A percentile compares a stretch with the other conserved stretches of the same genome.
Evolutionary conservation across 2,797 vertebrate species (phyloP).

Genomic region (Betta splendens): DNA sequence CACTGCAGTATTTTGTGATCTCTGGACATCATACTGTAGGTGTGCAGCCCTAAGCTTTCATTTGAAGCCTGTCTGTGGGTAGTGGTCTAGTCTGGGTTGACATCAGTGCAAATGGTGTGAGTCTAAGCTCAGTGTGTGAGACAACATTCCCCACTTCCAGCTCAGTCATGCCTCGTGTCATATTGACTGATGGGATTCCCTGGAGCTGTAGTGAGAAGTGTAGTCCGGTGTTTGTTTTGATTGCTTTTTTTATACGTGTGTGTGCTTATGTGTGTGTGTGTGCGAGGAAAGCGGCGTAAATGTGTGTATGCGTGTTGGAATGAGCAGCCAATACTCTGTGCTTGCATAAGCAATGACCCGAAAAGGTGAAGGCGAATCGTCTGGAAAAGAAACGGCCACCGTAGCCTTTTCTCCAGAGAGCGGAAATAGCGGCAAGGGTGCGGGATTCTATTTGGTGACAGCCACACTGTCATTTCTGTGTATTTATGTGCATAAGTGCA

Average conservation of each 20-base stretch:
- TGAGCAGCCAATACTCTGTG: slow-evolving; percentile 32
- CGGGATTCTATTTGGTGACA: slow-evolving; percentile 34
- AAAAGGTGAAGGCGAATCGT: slow-evolving; percentile 47
- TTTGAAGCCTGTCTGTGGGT: slow-evolving; percentile 52
- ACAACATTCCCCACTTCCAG: slow-evolving; percentile 71
- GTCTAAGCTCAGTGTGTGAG: slow-evolving; percentile 60
- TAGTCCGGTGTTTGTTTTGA: slow-evolving; percentile 74
- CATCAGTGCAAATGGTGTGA: slow-evolving; percentile 66
- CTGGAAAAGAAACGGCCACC: slow-evolving; percentile 45
- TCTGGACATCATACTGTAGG: slow-evolving; percentile 30
- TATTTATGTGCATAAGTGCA: slow-evolving; percentile 44
- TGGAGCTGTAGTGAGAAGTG: slow-evolving; percentile 68
- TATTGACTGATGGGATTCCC: slow-evolving; percentile 79
- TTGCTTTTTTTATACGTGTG: slow-evolving; percentile 63
- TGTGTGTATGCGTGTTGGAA: slow-evolving; percentile 28
- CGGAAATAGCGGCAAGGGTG: slow-evolving; percentile 38
- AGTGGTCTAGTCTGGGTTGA: slow-evolving; percentile 57
- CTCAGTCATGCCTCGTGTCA: slow-evolving; percentile 77
- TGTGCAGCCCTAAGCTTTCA: slow-evolving; percentile 39
- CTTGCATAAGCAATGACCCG: slow-evolving; percentile 46
- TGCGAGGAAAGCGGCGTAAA: too few species aligned
- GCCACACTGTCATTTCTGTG: slow-evolving; percentile 55
- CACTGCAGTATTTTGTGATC: slow-evolving; percentile 32
- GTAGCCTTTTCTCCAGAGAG: slow-evolving; percentile 38
- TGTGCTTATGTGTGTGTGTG: slow-evolving; percentile 40